Evolutionary conservation across 2,888 invertebrate genomes (phyloP).

Genomic region (Yponomeuta evonymella): DNA sequence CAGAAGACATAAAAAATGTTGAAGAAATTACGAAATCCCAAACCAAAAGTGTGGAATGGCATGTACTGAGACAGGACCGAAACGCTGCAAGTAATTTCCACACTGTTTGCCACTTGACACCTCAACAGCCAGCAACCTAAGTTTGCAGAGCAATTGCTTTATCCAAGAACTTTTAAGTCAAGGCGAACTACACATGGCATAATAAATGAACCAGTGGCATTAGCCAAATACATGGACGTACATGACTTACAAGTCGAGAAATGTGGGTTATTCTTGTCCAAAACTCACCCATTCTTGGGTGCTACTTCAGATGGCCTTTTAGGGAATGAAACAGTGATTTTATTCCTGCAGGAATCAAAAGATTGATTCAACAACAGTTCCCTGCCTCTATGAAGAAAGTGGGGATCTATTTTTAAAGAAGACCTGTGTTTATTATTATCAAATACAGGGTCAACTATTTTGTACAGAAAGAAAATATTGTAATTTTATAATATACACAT

Average conservation of each 20-base stretch:
- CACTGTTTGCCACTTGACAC: background rate
- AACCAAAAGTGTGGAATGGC: background rate
- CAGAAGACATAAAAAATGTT: background rate
- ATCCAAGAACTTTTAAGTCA: background rate
- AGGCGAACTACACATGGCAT: background rate
- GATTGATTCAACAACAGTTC: background rate
- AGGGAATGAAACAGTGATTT: background rate
- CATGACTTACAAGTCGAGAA: background rate
- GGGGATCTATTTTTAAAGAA: background rate
- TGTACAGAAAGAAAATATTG: background rate
- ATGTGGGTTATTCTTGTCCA: background rate
- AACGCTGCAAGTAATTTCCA: too few species aligned
- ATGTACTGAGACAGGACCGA: background rate
- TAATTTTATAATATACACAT: too few species aligned
- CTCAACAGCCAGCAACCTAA: background rate
- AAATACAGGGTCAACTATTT: background rate
- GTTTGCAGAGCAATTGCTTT: background rate
- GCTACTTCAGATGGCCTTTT: background rate
- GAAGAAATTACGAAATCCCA: background rate
- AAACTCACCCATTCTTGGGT: background rate
- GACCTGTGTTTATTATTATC: background rate
- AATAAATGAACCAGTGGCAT: background rate
- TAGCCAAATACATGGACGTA: background rate
- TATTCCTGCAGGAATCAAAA: background rate
- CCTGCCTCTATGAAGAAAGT: background rate